Evolutionary conservation across 2,888 invertebrate species (phyloP).

Genomic region (Clunio marinus): DNA sequence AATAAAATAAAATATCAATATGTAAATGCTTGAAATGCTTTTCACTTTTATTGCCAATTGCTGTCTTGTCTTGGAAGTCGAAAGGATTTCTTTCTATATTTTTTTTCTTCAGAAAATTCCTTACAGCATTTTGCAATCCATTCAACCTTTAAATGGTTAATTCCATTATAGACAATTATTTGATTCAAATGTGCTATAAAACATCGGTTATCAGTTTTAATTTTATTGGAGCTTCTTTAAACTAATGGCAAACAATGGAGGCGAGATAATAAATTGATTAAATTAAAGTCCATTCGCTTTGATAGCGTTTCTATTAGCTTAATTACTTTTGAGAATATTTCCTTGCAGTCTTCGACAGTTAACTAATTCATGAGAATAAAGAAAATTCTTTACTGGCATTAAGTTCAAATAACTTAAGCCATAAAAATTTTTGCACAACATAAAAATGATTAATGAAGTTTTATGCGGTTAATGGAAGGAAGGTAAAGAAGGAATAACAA

Average conservation of each 20-base stretch:
- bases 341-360: background rate
- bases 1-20: slow-evolving; percentile 38
- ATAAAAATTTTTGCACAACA: slow-evolving; percentile 37
- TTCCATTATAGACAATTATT: slow-evolving; percentile 37
- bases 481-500: slow-evolving; percentile 21
- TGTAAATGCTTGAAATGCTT: slow-evolving; percentile 33
- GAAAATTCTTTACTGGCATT: slow-evolving; percentile 23
- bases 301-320: slow-evolving; percentile 39
- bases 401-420: slow-evolving; percentile 1
- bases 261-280: slow-evolving; percentile 38
- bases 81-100: background rate
- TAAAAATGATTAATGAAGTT: slow-evolving; percentile 39
- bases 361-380: background rate
- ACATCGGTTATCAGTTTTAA: slow-evolving; percentile 35
- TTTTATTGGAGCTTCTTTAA: slow-evolving; percentile 19
- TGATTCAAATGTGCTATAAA: slow-evolving; percentile 30
- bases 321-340: slow-evolving; percentile 31
- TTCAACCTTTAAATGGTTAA: slow-evolving; percentile 27
- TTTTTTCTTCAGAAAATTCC: slow-evolving; percentile 5
- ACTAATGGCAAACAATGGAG: slow-evolving; percentile 18
- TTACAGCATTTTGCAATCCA: background rate
- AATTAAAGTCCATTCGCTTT: slow-evolving; percentile 30
- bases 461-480: slow-evolving; percentile 29
- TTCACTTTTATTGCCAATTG: slow-evolving; percentile 28
- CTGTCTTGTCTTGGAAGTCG: slow-evolving; percentile 15